phyloP scores from a whole-genome alignment of 1,140 invertebrate species.

The Apis cerana region DNA sequence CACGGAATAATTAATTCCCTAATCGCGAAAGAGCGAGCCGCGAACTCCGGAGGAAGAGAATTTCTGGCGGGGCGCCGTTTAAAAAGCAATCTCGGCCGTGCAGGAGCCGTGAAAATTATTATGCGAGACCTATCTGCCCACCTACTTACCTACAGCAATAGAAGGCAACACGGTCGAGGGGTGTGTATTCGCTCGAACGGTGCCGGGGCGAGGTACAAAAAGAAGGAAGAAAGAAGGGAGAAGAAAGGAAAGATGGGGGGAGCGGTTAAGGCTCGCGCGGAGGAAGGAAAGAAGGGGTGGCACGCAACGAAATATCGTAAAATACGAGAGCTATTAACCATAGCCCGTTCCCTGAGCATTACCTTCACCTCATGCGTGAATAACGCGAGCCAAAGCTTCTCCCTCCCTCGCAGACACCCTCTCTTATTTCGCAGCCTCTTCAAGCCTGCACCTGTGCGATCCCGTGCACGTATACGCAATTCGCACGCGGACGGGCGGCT shows the following conservation, averaged over 20 bases:
- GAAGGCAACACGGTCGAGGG: conserved; percentile 24
- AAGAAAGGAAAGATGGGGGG: background rate
- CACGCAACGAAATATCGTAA: conserved; percentile 68
- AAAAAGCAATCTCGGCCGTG: conserved; percentile 72
- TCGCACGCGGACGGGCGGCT: conserved; percentile 14
- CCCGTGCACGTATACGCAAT: background rate
- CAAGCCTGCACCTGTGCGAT: background rate
- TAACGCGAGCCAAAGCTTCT: conserved; percentile 62
- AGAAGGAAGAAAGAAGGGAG: conserved; percentile 1
- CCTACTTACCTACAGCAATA: conserved; percentile 3
- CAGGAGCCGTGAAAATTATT: conserved; percentile 69
- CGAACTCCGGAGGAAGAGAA: conserved; percentile 4
- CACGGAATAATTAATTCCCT: conserved; percentile 73
- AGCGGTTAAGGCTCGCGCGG: conserved; percentile 39
- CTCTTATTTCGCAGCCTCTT: conserved; percentile 14
- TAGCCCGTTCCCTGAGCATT: conserved; percentile 64
- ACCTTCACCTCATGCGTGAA: conserved; percentile 70
- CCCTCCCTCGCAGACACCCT: background rate
- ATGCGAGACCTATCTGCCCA: conserved; percentile 15
- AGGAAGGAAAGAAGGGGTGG: conserved; percentile 40
- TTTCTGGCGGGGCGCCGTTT: conserved; percentile 48
- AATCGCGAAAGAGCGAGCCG: conserved; percentile 61
- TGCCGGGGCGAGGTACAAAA: conserved; percentile 41
- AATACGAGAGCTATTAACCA: conserved; percentile 76
- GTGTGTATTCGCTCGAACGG: conserved; percentile 19